Evolutionary conservation across 2,797 vertebrate genomes (phyloP).

Genomic region (Enteromius fasciolatus): DNA sequence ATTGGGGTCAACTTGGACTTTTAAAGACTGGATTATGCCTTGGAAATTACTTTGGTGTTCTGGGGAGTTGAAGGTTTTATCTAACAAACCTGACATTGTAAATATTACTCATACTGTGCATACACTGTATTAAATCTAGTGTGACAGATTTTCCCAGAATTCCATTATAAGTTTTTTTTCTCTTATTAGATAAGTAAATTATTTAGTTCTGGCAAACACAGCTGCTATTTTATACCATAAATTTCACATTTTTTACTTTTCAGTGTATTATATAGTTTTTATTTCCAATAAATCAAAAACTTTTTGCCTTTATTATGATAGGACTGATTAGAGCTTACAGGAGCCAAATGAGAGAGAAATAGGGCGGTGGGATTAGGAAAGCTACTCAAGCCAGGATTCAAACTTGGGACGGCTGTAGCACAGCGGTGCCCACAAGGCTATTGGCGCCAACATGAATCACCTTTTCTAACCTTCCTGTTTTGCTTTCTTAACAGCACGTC

Average conservation of each 20-base stretch:
- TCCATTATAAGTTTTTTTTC: not conserved
- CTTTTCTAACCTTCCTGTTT: not conserved
- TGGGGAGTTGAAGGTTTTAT: not conserved
- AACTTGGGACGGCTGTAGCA: not conserved
- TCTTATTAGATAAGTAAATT: not conserved
- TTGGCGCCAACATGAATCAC: not conserved
- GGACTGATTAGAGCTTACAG: not conserved
- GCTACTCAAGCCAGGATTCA: not conserved
- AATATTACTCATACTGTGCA: not conserved
- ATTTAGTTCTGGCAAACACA: not conserved
- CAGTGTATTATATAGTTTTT: not conserved
- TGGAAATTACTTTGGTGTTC: not conserved
- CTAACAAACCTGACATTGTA: not conserved
- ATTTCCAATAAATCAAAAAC: not conserved
- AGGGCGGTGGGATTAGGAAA: not conserved
- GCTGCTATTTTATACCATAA: not conserved
- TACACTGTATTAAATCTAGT: not conserved
- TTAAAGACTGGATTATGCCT: conserved; percentile 1
- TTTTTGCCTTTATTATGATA: not conserved
- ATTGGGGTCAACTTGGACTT: not conserved
- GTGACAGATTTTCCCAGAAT: not conserved
- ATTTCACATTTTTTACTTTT: not conserved
- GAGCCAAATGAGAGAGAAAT: not conserved
- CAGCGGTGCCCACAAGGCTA: not conserved
- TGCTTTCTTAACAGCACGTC: conserved; percentile 78